Base-by-base conservation (phyloP, 2,888 invertebrate genomes). In the Phalera bucephala region DNA sequence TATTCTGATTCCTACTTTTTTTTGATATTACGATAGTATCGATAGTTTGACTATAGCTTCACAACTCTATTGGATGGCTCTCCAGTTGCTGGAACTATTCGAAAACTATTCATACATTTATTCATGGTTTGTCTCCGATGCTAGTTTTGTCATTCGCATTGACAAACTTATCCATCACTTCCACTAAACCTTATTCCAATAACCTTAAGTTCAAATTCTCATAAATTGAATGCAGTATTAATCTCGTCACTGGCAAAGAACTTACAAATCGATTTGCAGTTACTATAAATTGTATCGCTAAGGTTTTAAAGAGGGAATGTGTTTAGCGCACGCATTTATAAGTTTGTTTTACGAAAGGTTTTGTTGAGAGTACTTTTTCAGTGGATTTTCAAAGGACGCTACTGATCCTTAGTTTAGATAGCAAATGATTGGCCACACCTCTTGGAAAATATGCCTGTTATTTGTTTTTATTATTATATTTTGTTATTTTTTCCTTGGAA, bases 61-160 rank as follows among this genome's bases (percentile, higher is more conserved):
- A n/a, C n/a, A n/a, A n/a, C n/a, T n/a, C n/a, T n/a, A n/a, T 59
- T 52, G 50, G 54, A 45, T 50, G 43, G 30, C 40, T 36, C 48
- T 40, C 44, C 33, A 40, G 26, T 32, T n/a, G 14, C 9, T 14
- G 47, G 40, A 53, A 63, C 54, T 52, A 55, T 65, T 64, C 47
- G 11, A 55, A 55, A 61, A 47, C 57, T 57, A 52, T 63, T 63
- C 64, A 64, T 64, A 55, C 61, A 64, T 64, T 45, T 57, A 64
- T 64, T 63, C 59, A 64, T 63, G 59, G 53, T 52, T 53, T 55
- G 53, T 53, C 53, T 54, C 52, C 46, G 59, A 59, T 63, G 64
- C 48, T 51, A 52, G 55, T 45, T 62, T 64, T 64, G 59, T 62
- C 55, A 45, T 55, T 44, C 37, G 35, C 19, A 35, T 34, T 37